These are phyloP conservation scores for Apotomis capreana DNA, from an alignment of 2,888 invertebrate species.

Conservation along the genomic window DNA sequence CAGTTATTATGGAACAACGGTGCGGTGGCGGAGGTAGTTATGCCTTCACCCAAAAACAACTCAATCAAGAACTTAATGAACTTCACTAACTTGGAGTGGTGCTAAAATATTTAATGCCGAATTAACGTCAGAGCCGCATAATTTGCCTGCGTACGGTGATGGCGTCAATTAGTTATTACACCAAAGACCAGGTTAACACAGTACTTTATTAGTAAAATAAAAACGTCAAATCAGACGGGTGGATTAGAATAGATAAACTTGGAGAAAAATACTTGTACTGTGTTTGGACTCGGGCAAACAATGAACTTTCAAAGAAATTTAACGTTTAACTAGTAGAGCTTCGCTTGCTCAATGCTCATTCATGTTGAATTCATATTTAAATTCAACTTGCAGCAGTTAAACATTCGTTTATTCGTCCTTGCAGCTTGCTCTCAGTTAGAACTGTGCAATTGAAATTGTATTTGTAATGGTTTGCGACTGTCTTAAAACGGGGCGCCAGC, in stretches of 20 bases:
- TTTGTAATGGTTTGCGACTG: slow-evolving; percentile 1
- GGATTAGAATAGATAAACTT: no score
- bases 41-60: slow-evolving; percentile 50
- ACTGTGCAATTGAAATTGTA: slow-evolving; percentile 10
- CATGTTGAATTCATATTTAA: background rate
- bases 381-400: background rate
- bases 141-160: slow-evolving; percentile 39
- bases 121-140: slow-evolving; percentile 66
- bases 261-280: background rate
- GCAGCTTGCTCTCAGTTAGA: background rate
- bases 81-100: slow-evolving; percentile 78
- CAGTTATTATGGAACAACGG: slow-evolving; percentile 26
- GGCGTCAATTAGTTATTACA: slow-evolving; percentile 41
- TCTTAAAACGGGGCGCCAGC: slow-evolving; percentile 2
- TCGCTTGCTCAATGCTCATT: background rate
- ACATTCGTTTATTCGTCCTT: background rate
- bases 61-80: slow-evolving; percentile 77
- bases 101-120: slow-evolving; percentile 77
- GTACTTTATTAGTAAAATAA: slow-evolving; percentile 14
- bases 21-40: slow-evolving; percentile 21
- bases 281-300: background rate
- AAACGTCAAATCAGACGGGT: slow-evolving; percentile 1
- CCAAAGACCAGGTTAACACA: slow-evolving; percentile 29
- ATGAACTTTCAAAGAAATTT: background rate
- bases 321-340: background rate